Evolutionary conservation across 2,113 vertebrate genomes (phyloP), one percentile per base, ranked within the genome.

Genomic region (Alaudala cheleensis): DNA sequence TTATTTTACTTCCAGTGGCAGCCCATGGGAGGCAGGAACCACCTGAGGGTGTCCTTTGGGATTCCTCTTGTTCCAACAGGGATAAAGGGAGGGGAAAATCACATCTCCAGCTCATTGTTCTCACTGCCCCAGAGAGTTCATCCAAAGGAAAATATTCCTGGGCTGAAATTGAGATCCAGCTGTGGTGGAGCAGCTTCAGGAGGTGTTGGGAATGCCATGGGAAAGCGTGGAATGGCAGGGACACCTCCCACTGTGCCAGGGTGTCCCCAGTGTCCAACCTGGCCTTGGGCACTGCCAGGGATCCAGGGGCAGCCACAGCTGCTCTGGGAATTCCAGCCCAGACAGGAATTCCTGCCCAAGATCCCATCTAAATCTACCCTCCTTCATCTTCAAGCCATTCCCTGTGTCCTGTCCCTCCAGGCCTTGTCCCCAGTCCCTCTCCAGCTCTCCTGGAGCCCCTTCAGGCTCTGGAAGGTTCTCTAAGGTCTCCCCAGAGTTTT

Each of bases 401-500:
- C 58, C 58, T 65, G 69, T 3, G 4, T 77, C 54, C 64, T 53
- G 64, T 24, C 64, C n/a, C 28, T 39, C 39, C 54, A 33, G 1
- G 0, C 39, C 23, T 57, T 24, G 23, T 53, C 15, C 33, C 22
- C 5, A n/a, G 23, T 24, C 23, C 28, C 15, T 76, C 61, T 50
- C 19, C 70, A 76, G 71, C 34, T 86, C 44, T 76, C 24, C 60
- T 34, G 51, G 51, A 17, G 34, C 34, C 6, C 15, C 60, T 85
- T 23, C 1, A 74, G 12, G 34, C 34, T 0, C 71, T 66, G 61
- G 3, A 17, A 76, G 2, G 5, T 5, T 6, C 50, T 73, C n/a
- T 1, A 1, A 40, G n/a, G 0, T 18, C 25, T 58, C 37, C 22
- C 6, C 12, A 11, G 44, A 37, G 1, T 37, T 11, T 67, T 19